Evolutionary conservation across 2,113 vertebrate species (phyloP).

Genomic region (Megaceryle maxima): DNA sequence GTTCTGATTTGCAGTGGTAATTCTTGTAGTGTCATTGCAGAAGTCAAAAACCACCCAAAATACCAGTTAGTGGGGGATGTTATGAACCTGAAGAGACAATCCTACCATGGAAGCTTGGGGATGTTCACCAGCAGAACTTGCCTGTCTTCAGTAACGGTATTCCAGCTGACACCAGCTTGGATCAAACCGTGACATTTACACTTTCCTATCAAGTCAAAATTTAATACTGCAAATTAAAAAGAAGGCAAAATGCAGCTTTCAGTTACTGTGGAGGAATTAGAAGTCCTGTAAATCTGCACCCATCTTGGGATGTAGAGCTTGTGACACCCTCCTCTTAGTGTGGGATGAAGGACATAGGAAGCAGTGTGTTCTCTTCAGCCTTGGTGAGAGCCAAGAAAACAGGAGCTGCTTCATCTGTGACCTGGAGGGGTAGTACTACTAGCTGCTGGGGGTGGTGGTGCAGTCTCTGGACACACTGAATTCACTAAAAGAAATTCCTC

Average conservation of each 20-base stretch:
- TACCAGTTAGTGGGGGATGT: not conserved
- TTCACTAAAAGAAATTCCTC: not conserved
- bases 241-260: not conserved
- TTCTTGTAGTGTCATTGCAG: not conserved
- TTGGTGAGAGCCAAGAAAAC: not conserved
- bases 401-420: not conserved
- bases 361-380: not conserved
- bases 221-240: not conserved
- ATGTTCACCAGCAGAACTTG: not conserved
- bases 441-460: not conserved
- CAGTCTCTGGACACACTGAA: not conserved
- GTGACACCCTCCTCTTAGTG: fast-evolving
- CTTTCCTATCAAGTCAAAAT: not conserved
- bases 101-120: not conserved
- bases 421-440: not conserved
- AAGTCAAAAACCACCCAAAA: not conserved
- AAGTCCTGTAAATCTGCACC: not conserved
- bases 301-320: fast-evolving
- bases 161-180: not conserved
- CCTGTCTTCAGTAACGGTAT: not conserved
- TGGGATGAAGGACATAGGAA: not conserved
- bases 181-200: not conserved
- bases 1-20: not conserved
- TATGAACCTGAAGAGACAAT: not conserved
- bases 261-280: not conserved